Evolutionary conservation across 2,113 vertebrate genomes (phyloP).

Genomic region (Dinomys branickii): DNA sequence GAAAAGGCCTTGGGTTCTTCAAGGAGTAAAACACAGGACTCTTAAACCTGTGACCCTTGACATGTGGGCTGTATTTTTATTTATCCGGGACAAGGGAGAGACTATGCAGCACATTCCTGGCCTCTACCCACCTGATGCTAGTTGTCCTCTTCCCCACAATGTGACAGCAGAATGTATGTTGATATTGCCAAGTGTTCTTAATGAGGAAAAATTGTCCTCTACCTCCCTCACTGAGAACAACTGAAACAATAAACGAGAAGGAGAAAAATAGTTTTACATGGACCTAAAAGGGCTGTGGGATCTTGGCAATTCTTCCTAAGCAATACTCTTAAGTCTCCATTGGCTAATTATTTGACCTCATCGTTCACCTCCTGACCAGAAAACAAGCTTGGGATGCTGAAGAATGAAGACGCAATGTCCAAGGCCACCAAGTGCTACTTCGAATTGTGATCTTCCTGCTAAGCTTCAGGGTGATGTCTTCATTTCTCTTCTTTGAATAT

Average conservation of each 20-base stretch:
- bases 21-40: background rate
- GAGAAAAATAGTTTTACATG: background rate
- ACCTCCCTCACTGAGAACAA: background rate
- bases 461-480: background rate
- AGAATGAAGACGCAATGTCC: background rate
- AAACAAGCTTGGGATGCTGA: background rate
- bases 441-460: background rate
- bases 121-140: background rate
- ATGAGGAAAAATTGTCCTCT: background rate
- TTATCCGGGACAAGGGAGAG: background rate
- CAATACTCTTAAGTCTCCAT: background rate
- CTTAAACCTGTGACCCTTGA: background rate
- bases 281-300: background rate
- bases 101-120: background rate
- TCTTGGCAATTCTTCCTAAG: background rate
- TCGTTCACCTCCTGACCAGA: background rate
- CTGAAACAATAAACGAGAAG: background rate
- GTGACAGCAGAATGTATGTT: background rate
- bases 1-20: background rate
- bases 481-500: background rate
- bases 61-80: background rate
- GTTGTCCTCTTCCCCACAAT: background rate
- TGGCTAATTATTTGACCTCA: background rate
- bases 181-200: background rate
- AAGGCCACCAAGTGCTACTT: background rate